Conservation (phyloP, 2,113 vertebrate genomes). For the Cavia porcellus region DNA sequence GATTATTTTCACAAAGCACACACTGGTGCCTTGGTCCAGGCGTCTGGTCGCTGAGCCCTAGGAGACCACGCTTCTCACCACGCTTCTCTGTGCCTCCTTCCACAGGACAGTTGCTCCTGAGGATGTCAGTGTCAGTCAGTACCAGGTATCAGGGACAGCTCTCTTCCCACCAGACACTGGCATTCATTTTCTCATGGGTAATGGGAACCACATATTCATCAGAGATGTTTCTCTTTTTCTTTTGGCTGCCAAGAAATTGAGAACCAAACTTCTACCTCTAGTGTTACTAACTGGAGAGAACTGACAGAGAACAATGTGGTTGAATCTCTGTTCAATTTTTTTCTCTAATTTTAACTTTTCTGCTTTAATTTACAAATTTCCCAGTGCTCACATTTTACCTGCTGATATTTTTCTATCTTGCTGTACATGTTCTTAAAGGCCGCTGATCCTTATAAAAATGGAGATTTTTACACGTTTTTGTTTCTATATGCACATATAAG, state of each 20-base stretch:
- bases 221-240: constrained; percentile 40
- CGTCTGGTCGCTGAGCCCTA: background rate
- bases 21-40: background rate
- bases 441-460: background rate
- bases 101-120: background rate
- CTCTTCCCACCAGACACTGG: background rate
- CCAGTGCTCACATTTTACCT: background rate
- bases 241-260: constrained; percentile 44
- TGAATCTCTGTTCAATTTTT: constrained; percentile 32
- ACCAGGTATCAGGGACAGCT: background rate
- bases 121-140: background rate
- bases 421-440: background rate
- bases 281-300: constrained; percentile 32
- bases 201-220: constrained; percentile 35
- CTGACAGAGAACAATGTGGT: background rate
- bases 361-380: constrained; percentile 50
- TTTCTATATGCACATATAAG: background rate
- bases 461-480: background rate
- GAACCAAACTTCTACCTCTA: constrained; percentile 49
- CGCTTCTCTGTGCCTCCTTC: background rate
- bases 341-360: constrained; percentile 40
- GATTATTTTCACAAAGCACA: background rate
- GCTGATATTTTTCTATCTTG: constrained; percentile 22
- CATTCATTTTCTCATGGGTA: constrained; percentile 1
- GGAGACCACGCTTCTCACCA: background rate